These are phyloP conservation scores for Halcyon malimbica DNA, from an alignment of 2,113 vertebrate species.

Conservation along the genomic window DNA sequence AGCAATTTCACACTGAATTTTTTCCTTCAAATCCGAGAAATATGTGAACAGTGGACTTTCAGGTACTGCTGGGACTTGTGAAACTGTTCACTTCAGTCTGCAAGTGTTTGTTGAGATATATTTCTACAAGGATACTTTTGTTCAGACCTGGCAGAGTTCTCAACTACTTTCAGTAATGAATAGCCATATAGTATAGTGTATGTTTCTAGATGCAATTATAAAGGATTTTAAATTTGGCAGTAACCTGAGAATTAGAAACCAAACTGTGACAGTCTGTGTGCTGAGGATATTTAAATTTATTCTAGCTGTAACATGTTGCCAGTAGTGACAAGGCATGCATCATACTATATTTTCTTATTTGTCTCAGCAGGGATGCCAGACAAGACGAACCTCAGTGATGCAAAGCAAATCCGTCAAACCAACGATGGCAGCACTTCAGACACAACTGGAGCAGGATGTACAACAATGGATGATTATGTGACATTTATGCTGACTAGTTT, in stretches of 20 bases:
- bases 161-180: neutral
- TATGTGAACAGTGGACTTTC: neutral
- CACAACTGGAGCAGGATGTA: conserved; percentile 36
- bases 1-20: neutral
- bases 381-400: conserved; percentile 68
- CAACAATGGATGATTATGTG: neutral
- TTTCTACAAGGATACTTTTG: neutral
- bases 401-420: conserved; percentile 65
- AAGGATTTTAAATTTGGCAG: neutral
- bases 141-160: neutral
- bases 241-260: neutral
- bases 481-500: conserved; percentile 39
- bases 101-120: conserved; percentile 4
- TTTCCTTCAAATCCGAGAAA: neutral
- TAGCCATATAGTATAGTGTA: neutral
- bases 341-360: conserved; percentile 59
- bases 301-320: neutral
- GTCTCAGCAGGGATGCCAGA: conserved; percentile 74
- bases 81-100: neutral
- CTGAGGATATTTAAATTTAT: neutral
- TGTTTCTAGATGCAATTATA: neutral
- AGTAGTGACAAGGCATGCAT: conserved; percentile 9
- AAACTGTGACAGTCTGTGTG: neutral
- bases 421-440: conserved; percentile 33
- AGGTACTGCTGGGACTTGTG: neutral